These are phyloP conservation scores for Rachycentron canadum DNA, from an alignment of 2,797 vertebrate species.

Conservation along the genomic window DNA sequence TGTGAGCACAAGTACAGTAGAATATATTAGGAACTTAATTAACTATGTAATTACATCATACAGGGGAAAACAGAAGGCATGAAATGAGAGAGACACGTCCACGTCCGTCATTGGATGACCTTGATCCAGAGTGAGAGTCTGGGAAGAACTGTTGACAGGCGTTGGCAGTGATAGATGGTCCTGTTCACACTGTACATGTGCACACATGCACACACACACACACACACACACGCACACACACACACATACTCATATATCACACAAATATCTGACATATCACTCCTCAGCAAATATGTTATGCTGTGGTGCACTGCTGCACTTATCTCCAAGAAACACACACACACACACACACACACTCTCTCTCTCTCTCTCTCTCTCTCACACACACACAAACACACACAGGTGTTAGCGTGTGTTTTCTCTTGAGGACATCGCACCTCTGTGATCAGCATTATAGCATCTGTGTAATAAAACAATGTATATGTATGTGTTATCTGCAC, in stretches of 20 bases:
- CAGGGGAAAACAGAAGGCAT: background rate
- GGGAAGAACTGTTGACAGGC: conserved; percentile 6
- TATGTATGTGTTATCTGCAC: too few relatives aligned
- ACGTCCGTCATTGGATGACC: conserved; percentile 14
- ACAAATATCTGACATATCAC: conserved; percentile 16
- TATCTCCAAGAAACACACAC: conserved; percentile 22
- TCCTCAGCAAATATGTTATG: background rate
- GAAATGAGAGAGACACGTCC: conserved; percentile 7
- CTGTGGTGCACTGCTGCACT: background rate
- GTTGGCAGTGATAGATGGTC: conserved; percentile 16
- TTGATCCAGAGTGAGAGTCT: conserved; percentile 18
- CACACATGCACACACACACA: background rate
- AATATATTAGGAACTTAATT: background rate
- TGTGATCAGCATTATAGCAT: background rate
- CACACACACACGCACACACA: background rate
- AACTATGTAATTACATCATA: background rate
- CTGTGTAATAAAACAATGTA: background rate
- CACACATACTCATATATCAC: conserved; percentile 1
- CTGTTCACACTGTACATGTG: background rate
- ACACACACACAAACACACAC: conserved; percentile 9
- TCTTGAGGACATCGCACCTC: background rate
- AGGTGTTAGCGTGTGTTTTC: background rate
- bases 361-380: background rate
- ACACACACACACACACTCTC: background rate
- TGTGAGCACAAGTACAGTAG: background rate